Conservation (phyloP, 2,113 vertebrate species). For the pig (Sus scrofa) region T2T-Sscrofa CM000816.6:34020001-34020500, state of each 20-base stretch:
- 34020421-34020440: background rate
- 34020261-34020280: constrained; percentile 71
- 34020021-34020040: background rate
- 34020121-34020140: background rate
- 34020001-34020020: background rate
- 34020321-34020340: constrained; percentile 83
- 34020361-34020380: constrained; percentile 89
- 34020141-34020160: background rate
- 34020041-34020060: background rate
- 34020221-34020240: fast-evolving
- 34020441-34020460: background rate
- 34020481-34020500: constrained; percentile 39
- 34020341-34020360: constrained; percentile 89
- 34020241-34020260: constrained; percentile 75
- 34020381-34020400: constrained; percentile 39
- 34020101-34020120: background rate
- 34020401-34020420: constrained; percentile 73
- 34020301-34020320: constrained; percentile 80
- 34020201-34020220: fast-evolving
- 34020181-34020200: background rate
- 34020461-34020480: constrained; percentile 73
- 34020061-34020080: constrained; percentile 41
- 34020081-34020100: background rate
- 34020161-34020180: background rate
- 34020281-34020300: constrained; percentile 86